A percentile compares a stretch with the other conserved stretches of the same genome.
Evolutionary conservation across 2,888 invertebrate species (phyloP).

Genomic region (Vesta saturnalis): DNA sequence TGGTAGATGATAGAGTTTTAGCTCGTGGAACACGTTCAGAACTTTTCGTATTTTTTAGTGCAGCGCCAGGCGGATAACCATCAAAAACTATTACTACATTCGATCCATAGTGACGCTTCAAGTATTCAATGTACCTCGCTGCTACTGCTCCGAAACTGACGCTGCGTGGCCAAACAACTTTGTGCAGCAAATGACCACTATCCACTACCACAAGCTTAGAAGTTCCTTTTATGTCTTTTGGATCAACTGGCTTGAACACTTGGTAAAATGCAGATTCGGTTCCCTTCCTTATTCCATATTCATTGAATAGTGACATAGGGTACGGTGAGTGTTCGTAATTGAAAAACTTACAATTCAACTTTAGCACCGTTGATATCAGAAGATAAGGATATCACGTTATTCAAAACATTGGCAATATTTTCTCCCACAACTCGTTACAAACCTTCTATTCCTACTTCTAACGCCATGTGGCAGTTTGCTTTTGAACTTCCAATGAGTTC

Average conservation of each 20-base stretch:
- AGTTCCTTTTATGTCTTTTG: not conserved
- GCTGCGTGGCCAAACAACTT: slow-evolving; percentile 8
- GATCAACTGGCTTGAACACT: not conserved
- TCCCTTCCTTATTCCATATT: slow-evolving; percentile 3
- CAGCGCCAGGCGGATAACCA: not conserved
- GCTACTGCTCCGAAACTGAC: not conserved
- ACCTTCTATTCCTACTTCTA: slow-evolving; percentile 26
- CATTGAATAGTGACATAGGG: not conserved
- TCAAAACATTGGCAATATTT: not conserved
- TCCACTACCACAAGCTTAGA: slow-evolving; percentile 2
- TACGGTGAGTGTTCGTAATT: slow-evolving; percentile 6
- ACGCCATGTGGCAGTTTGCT: slow-evolving; percentile 24
- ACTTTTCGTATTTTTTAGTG: not conserved
- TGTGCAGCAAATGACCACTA: slow-evolving; percentile 7
- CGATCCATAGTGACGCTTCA: not conserved
- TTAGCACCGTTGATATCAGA: not conserved
- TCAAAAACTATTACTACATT: not conserved
- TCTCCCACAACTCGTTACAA: slow-evolving; percentile 1
- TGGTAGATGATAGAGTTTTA: not conserved
- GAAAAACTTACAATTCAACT: slow-evolving; percentile 4
- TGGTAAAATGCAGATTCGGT: not conserved
- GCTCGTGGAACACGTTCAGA: not conserved
- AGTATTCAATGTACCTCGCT: slow-evolving; percentile 4
- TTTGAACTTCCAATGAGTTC: not conserved
- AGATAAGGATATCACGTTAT: not conserved